phyloP scores from a whole-genome alignment of 2,888 invertebrate species.

The Junonia oenone region DNA sequence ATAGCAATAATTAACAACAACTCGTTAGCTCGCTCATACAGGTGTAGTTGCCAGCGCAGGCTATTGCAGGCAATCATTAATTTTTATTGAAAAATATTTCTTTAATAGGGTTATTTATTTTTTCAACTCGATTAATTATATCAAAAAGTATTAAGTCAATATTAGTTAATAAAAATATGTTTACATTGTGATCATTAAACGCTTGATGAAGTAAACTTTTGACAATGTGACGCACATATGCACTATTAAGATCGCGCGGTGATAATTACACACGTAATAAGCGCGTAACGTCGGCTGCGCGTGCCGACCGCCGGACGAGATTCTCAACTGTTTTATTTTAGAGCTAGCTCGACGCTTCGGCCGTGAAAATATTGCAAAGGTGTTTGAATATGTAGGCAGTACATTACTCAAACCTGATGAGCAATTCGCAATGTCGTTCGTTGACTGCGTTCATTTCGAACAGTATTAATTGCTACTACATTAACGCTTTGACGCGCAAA shows the following conservation, averaged over 20 bases:
- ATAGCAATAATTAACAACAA: slow-evolving; percentile 60
- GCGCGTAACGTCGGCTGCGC: slow-evolving; percentile 44
- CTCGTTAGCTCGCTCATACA: slow-evolving; percentile 26
- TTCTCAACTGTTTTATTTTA: slow-evolving; percentile 74
- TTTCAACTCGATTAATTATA: too few species aligned
- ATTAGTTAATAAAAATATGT: background rate
- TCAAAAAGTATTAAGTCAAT: too few species aligned
- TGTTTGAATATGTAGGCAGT: slow-evolving; percentile 39
- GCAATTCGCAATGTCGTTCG: slow-evolving; percentile 58
- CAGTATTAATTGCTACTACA: slow-evolving; percentile 17
- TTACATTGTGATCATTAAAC: background rate
- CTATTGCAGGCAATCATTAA: background rate
- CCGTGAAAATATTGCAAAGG: slow-evolving; percentile 69
- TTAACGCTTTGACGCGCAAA: slow-evolving; percentile 13
- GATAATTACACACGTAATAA: slow-evolving; percentile 50
- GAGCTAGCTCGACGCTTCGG: slow-evolving; percentile 57
- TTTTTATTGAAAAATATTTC: background rate
- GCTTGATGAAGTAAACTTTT: background rate
- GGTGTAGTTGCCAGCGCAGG: slow-evolving; percentile 8
- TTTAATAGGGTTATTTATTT: background rate
- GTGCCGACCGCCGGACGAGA: slow-evolving; percentile 58
- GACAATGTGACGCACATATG: slow-evolving; percentile 10
- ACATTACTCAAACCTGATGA: slow-evolving; percentile 48
- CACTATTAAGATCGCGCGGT: slow-evolving; percentile 23
- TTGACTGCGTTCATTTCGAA: slow-evolving; percentile 44